A percentile compares a stretch with the other conserved stretches of the same genome.
phyloP scores from a whole-genome alignment of 2,113 vertebrate genomes.

The Aspiorhynchus laticeps region DNA sequence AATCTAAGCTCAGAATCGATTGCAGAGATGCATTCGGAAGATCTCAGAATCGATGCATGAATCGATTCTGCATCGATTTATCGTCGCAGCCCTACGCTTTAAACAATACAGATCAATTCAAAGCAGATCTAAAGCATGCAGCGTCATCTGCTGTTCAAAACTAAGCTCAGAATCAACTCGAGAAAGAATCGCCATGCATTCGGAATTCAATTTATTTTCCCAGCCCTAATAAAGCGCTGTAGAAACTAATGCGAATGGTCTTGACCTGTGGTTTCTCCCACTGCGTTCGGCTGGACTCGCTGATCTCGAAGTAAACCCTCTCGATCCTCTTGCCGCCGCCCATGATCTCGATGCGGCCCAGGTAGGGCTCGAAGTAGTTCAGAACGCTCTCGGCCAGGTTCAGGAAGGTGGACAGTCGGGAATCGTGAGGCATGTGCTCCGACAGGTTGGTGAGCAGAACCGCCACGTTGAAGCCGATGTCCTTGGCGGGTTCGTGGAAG shows the following conservation, averaged over 20 bases:
- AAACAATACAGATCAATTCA: too few species aligned
- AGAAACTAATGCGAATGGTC: neutral
- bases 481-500: constrained; percentile 96
- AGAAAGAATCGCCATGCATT: too few species aligned
- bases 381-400: constrained; percentile 93
- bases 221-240: too few species aligned
- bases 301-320: constrained; percentile 98
- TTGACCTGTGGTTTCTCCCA: constrained; percentile 99
- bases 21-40: too few species aligned
- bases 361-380: constrained; percentile 93
- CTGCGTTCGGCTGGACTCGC: constrained; percentile 93
- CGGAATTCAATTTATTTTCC: too few species aligned
- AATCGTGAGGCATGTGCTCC: constrained; percentile 96
- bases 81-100: too few species aligned
- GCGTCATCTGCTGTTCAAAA: too few species aligned
- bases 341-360: constrained; percentile 98
- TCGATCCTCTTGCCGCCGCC: constrained; percentile 97
- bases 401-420: constrained; percentile 88
- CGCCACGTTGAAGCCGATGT: constrained; percentile 97
- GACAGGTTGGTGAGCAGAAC: constrained; percentile 94
- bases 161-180: too few species aligned
- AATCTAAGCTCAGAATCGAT: too few species aligned
- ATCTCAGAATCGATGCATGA: too few species aligned
- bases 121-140: too few species aligned
- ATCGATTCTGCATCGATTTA: too few species aligned